Conservation (phyloP, 1,140 invertebrate species). For the Drosophila lowei region DNA sequence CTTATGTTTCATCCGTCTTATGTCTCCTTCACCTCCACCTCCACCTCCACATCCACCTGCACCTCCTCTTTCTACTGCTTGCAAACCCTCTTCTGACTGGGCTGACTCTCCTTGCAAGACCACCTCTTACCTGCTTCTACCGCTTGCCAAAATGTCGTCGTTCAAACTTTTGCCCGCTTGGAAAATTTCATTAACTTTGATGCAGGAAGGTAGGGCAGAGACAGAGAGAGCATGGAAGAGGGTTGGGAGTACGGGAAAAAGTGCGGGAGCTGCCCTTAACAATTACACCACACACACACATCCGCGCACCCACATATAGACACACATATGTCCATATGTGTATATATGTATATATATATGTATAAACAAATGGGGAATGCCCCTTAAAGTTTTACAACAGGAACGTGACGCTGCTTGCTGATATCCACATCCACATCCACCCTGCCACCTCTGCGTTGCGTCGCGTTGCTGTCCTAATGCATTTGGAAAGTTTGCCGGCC, state of each 20-base stretch:
- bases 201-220: conserved; percentile 34
- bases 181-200: conserved; percentile 75
- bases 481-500: conserved; percentile 69
- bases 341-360: too few species aligned
- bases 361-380: too few species aligned
- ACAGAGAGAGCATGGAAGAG: not conserved
- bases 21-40: too few species aligned
- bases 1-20: not conserved
- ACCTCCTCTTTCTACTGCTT: not conserved
- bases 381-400: conserved; percentile 57
- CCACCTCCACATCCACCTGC: not conserved
- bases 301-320: not conserved
- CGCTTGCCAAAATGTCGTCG: conserved; percentile 42
- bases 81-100: too few species aligned
- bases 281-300: conserved; percentile 37
- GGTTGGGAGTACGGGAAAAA: conserved; percentile 1
- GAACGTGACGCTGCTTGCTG: conserved; percentile 63
- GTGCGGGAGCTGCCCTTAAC: conserved; percentile 36
- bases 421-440: not conserved
- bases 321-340: conserved; percentile 3
- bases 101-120: too few species aligned
- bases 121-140: not conserved
- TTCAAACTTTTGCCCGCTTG: conserved; percentile 45
- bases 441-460: not conserved
- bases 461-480: conserved; percentile 47